Base-by-base conservation (phyloP, 2,113 vertebrate species). In the Microcebus murinus region DNA sequence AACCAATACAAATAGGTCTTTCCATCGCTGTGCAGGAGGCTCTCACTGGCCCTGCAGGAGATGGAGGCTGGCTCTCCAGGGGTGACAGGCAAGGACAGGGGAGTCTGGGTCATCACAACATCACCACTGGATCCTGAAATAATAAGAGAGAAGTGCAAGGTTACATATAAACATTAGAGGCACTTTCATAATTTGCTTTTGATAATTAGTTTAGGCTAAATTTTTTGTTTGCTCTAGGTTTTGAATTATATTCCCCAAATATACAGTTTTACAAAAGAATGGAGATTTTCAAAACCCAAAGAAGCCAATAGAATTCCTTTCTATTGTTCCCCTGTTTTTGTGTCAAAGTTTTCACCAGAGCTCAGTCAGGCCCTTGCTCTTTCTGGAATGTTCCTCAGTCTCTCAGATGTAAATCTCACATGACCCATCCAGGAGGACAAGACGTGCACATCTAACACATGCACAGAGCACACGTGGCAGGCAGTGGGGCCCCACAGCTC, bases 291-390 rank as follows among this genome's bases (percentile, higher is more conserved):
- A 71, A 87, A 31, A 23, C 23, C n/a, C 29, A 55, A 6, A 1
- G 15, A 45, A 36, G 8, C 0, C 42, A 23, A 0, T 6, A 45
- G 27, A 31, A 21, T 1, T 74, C 27, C 4, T 5, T 11, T 65
- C 7, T 17, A 52, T 10, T 34, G 13, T 23, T 34, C 20, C 25
- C 12, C 8, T 39, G 34, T 10, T 31, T 31, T 34, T 29, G 10
- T 55, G 4, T 57, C 20, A 39, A 18, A 23, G 4, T 39, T 12
- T 4, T 65, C 25, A 13, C 11, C 4, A n/a, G 25, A 8, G 50
- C 50, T 15, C 29, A 13, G 20, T 45, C 42, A 45, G 42, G 20
- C 34, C 20, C 20, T 15, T 34, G 7, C 4, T 45, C 13, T 27
- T 27, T 55, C n/a, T 31, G 74, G 25, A 18, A 45, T 59, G 3